These are phyloP conservation scores for Papilio xuthus DNA, from an alignment of 1,140 invertebrate genomes.

Conservation along the genomic window DNA sequence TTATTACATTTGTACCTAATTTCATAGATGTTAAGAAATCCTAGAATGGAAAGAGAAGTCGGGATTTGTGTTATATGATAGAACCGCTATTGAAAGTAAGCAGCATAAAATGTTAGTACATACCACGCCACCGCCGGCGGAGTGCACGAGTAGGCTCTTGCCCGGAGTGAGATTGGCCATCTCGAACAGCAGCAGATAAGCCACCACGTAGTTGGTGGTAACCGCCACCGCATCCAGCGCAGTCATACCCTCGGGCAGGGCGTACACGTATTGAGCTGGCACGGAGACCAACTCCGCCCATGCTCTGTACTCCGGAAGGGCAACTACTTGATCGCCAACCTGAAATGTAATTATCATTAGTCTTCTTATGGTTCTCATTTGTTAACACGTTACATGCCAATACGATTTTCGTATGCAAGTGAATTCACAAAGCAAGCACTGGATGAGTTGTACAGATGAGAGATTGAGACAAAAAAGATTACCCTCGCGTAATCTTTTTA, in stretches of 20 bases:
- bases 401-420: too few relatives aligned
- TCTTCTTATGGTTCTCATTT: neutral
- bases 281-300: conserved; percentile 93
- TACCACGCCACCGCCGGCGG: conserved; percentile 94
- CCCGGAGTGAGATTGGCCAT: conserved; percentile 88
- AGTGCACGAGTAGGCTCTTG: conserved; percentile 92
- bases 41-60: too few relatives aligned
- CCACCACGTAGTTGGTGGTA: conserved; percentile 93
- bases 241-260: conserved; percentile 88
- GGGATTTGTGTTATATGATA: too few relatives aligned
- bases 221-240: conserved; percentile 91
- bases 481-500: too few relatives aligned
- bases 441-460: too few relatives aligned
- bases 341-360: conserved; percentile 60
- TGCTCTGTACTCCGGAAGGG: conserved; percentile 90
- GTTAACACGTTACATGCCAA: neutral
- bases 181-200: conserved; percentile 93
- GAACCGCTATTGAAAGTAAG: neutral
- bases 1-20: too few relatives aligned
- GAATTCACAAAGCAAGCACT: too few relatives aligned
- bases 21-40: too few relatives aligned
- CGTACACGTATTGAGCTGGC: conserved; percentile 89
- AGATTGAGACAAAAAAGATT: too few relatives aligned
- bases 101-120: conserved; percentile 77
- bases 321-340: conserved; percentile 93